Evolutionary conservation across 2,113 vertebrate genomes (phyloP), one percentile per base, ranked within the genome.

Genomic region (Myodes glareolus): DNA sequence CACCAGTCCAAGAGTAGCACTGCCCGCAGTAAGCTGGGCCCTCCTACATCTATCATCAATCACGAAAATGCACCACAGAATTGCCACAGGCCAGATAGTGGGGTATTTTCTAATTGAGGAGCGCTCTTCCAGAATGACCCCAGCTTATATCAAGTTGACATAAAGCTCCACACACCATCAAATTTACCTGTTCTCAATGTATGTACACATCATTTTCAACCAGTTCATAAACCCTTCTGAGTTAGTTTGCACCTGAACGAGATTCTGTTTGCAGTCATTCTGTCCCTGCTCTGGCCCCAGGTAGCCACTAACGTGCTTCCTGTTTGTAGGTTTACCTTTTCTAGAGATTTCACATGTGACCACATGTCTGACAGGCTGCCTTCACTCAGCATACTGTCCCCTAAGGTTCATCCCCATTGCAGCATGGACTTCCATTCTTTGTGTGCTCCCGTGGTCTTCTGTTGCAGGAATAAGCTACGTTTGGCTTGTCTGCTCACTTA

Each of bases 371-470:
- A 52, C 45, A 39, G 42, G 58, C 27, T 47, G 70, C 7, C 52
- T 33, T 45, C 31, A 42, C 58, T 2, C 0, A 87, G 45, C 7
- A 3, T 14, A 0, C 4, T 17, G 5, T 25, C 36, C 36, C 11
- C 94, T 19, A 29, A 0, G 61, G 45, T 63, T 52, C 2, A 0
- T 50, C n/a, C 29, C 12, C 0, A 0, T 67, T 42, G 23, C 27
- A 11, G 21, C 1, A 0, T 36, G 27, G 13, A 36, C 77, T 45
- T 72, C 36, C 0, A 3, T 65, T 31, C 75, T 65, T 39, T 52
- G 45, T 3, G 5, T 17, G 63, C 33, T 55, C 78, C 8, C 33
- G 7, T 11, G 0, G 4, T 3, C 7, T 29, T 63, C 21, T 16
- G 0, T 47, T 31, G 1, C 61, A 25, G 5, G 7, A 52, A 16